Evolutionary conservation across 1,140 invertebrate species (phyloP), one percentile per base, ranked within the genome.

Genomic region (Pentalonia nigronervosa): DNA sequence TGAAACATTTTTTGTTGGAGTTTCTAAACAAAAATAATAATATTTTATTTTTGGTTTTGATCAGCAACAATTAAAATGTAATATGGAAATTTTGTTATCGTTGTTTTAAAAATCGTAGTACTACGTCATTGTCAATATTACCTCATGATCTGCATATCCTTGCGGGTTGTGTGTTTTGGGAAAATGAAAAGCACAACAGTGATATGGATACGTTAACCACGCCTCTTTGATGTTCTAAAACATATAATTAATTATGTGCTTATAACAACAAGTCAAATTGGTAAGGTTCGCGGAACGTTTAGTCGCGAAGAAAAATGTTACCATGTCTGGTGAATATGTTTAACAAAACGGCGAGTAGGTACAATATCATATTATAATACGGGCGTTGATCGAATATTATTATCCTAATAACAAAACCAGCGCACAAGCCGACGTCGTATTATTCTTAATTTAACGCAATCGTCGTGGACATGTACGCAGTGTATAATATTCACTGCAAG

Each of bases 121-220:
- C 3, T 76, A 34, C 30, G 4, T 7, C 17, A n/a, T 76, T 4
- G n/a, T 7, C 30, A 91, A 47, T 86, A 17, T 56, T 41, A 97
- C 95, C 94, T 97, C 95, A 94, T 96, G 96, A 60, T 96, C 95
- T 21, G 96, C 96, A 94, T 97, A 97, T 53, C 96, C 95, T 20
- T 95, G 95, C 0, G 97, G 97, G 95, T 98, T 96, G 94, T 98
- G 98, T 47, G 96, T 96, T 93, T 97, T 97, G 2, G 98, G 98
- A 95, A 97, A 98, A 94, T 97, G 96, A 95, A 99, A 98, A 4
- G 98, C 98, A 95, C 98, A 99, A 95, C 98, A 98, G 94, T 98
- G 98, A 95, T 98, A 98, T 36, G 97, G 97, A 95, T 98, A 98
- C 0, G 98, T 98, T 86, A 98, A 95, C 94, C 95, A 96, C 21